Evolutionary conservation across 2,797 vertebrate genomes (phyloP).

Genomic region (Clarias fuscus): DNA sequence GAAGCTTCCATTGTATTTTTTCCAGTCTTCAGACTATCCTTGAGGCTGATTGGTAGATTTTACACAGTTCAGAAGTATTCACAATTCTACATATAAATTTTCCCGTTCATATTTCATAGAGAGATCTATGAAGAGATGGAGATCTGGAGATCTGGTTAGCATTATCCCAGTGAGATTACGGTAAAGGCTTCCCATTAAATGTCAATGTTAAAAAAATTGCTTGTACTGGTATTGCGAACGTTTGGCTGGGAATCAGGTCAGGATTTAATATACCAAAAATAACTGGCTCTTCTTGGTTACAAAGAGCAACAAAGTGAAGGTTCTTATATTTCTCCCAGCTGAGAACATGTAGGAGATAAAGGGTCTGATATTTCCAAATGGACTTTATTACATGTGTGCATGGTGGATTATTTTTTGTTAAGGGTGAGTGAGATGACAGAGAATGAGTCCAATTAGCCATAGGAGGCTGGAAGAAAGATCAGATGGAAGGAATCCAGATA

Average conservation of each 20-base stretch:
- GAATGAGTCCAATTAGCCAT: conserved; percentile 26
- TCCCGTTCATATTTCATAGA: too few species aligned
- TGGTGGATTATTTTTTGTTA: conserved; percentile 14
- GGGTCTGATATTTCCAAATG: neutral
- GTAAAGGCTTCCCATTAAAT: neutral
- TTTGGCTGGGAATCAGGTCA: neutral
- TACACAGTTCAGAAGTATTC: neutral
- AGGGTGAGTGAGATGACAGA: conserved; percentile 14
- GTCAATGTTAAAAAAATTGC: neutral
- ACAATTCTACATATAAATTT: too few species aligned
- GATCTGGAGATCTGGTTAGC: neutral
- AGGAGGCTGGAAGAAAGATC: conserved; percentile 27
- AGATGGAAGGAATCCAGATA: conserved; percentile 28
- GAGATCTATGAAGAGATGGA: too few species aligned
- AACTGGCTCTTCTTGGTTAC: conserved; percentile 9
- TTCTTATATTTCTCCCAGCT: neutral
- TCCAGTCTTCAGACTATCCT: neutral
- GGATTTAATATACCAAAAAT: neutral
- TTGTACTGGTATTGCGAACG: neutral
- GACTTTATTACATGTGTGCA: conserved; percentile 3
- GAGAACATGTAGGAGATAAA: neutral
- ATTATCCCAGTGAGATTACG: neutral
- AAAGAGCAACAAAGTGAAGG: conserved; percentile 17
- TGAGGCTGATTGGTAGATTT: neutral
- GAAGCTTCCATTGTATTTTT: neutral